A percentile compares a stretch with the other conserved stretches of the same genome.
Evolutionary conservation across 2,888 invertebrate genomes (phyloP).

Genomic region (Dolichomitus sp.): DNA sequence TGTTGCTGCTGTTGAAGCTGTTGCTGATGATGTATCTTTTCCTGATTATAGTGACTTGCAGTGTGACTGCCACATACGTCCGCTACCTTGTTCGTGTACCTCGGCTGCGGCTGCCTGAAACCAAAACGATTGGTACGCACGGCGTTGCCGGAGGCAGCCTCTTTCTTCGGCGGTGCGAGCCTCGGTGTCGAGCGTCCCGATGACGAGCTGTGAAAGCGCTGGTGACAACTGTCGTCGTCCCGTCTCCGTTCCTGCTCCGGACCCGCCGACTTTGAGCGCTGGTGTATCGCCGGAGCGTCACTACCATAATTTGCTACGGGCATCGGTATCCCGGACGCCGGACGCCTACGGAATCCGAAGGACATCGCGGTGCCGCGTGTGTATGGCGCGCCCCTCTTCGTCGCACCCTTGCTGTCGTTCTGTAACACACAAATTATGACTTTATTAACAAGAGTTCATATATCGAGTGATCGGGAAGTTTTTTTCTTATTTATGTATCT

Average conservation of each 20-base stretch:
- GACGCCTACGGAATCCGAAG: slow-evolving; percentile 93
- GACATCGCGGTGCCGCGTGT: slow-evolving; percentile 93
- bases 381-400: slow-evolving; percentile 87
- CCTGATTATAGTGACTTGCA: slow-evolving; percentile 87
- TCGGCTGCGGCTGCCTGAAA: slow-evolving; percentile 90
- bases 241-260: slow-evolving; percentile 86
- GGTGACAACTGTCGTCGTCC: slow-evolving; percentile 83
- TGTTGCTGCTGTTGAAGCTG: slow-evolving; percentile 65
- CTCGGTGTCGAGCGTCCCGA: slow-evolving; percentile 90
- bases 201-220: slow-evolving; percentile 78
- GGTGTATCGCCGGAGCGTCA: slow-evolving; percentile 82
- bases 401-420: slow-evolving; percentile 89
- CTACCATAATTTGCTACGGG: slow-evolving; percentile 76
- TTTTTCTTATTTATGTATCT: neutral
- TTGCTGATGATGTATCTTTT: slow-evolving; percentile 81
- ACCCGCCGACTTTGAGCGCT: slow-evolving; percentile 86
- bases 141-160: slow-evolving; percentile 88
- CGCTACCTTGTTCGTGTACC: slow-evolving; percentile 90
- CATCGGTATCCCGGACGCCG: slow-evolving; percentile 86
- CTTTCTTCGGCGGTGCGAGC: slow-evolving; percentile 90
- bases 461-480: neutral
- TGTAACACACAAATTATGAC: slow-evolving; percentile 80
- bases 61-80: slow-evolving; percentile 88
- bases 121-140: slow-evolving; percentile 92
- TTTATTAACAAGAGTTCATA: neutral